These are phyloP conservation scores for Porites rus DNA, from an alignment of 92 coral and sea anemone genomes.

Conservation along the genomic window DNA sequence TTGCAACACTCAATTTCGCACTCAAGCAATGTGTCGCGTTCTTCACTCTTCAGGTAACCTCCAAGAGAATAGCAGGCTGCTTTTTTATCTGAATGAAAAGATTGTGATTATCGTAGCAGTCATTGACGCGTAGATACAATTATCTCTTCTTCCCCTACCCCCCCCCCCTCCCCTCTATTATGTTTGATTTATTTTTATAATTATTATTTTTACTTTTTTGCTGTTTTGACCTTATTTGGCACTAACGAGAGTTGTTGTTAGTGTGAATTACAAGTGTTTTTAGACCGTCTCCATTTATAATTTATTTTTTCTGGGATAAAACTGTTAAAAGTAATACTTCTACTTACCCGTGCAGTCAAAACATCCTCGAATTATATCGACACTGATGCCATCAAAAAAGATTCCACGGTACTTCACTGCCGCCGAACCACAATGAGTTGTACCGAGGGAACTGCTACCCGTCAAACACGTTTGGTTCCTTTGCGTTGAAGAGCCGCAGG, in stretches of 20 bases:
- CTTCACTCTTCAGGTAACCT: neutral
- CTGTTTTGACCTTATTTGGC: too few species aligned
- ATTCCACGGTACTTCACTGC: neutral
- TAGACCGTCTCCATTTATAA: too few species aligned
- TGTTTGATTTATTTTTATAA: too few species aligned
- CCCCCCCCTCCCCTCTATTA: too few species aligned
- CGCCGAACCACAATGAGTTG: neutral
- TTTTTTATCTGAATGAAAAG: neutral
- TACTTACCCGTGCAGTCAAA: conserved; percentile 1
- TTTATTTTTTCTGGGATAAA: too few species aligned
- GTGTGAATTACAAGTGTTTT: too few species aligned
- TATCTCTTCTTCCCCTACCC: too few species aligned
- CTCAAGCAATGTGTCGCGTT: neutral
- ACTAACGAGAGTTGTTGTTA: too few species aligned
- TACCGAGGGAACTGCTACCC: neutral
- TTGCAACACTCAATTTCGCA: neutral
- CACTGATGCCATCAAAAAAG: neutral
- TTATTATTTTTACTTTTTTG: too few species aligned
- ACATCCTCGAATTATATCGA: neutral
- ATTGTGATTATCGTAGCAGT: neutral
- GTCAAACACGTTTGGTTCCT: neutral
- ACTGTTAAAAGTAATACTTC: too few species aligned
- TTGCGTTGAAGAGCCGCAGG: too few species aligned
- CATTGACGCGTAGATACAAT: too few species aligned
- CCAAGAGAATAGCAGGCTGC: neutral